Base-by-base conservation (phyloP, 2,888 invertebrate species). In the Thecocarcelia acutangulata region DNA sequence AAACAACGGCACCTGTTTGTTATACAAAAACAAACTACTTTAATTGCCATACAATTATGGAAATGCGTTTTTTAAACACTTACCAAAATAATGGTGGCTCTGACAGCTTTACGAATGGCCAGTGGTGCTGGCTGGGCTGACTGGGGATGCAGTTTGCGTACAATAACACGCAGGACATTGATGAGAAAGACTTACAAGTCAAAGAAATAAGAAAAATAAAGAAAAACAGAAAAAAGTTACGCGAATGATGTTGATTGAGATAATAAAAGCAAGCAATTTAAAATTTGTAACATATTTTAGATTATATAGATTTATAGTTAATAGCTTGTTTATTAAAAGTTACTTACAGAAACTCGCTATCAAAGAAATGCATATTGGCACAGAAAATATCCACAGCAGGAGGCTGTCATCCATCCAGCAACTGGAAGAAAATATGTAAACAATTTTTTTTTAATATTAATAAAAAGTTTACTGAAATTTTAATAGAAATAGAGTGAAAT, bases 21-120 rank as follows among this genome's bases (percentile, higher is more conserved):
- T 83, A 69, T 56, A 52, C 6, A 11, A 68, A 44, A 44, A 13
- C 24, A 40, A 40, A 19, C 6, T 21, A 40, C 44, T 52, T 17
- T 58, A 52, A 52, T 19, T 33, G 54, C 42, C 28, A 42, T 40
- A 54, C 24, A 66, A 37, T 46, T 19, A 37, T 17, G 24, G 4
- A 24, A 48, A 28, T 15, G 50, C 17, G 8, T 15, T 13, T 33
- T 9, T 33, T 33, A 48, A 2, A 59, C 15, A 78, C 80, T 88
- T 88, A 92, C 94, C 87, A 96, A 91, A 84, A 96, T 94, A 8
- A 95, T 91, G 0, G 94, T 93, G 0, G 96, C 95, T 69, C 95
- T 91, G 0, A 93, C 93, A 0, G 95, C 95, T 86, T 95, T 94
- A 52, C 92, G 91, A 58, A 93, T 93, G 19, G 93, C 93, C 44